These are phyloP conservation scores for Falco peregrinus DNA, from an alignment of 2,797 vertebrate genomes.

Conservation along the genomic window DNA sequence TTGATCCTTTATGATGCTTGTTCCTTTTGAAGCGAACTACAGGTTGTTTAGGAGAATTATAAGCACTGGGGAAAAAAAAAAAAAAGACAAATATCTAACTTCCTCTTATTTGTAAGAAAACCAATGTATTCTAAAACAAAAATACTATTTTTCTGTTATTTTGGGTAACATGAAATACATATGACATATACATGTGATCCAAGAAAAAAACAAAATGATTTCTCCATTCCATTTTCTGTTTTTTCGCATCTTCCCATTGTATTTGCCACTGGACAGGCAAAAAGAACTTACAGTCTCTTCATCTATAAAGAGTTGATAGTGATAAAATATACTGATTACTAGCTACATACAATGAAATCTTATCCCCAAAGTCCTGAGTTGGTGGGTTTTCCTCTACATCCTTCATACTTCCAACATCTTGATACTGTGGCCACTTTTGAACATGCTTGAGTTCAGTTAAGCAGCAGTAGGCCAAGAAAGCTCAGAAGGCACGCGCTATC, in stretches of 20 bases:
- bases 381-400: neutral
- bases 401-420: neutral
- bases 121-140: neutral
- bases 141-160: neutral
- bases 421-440: neutral
- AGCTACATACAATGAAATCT: neutral
- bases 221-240: neutral
- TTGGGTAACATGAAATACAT: neutral
- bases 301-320: neutral
- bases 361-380: neutral
- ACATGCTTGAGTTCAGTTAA: neutral
- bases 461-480: neutral
- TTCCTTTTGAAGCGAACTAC: slow-evolving; percentile 94
- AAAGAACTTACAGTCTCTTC: neutral
- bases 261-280: neutral
- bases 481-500: accelerated
- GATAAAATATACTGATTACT: neutral
- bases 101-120: neutral
- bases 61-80: slow-evolving; percentile 72
- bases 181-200: neutral
- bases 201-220: neutral
- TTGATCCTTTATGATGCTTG: slow-evolving; percentile 98
- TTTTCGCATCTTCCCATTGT: neutral
- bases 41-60: slow-evolving; percentile 83
- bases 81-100: neutral